Conservation (phyloP, 1,140 invertebrate genomes). For the Pseudomyrmex sp. region DNA sequence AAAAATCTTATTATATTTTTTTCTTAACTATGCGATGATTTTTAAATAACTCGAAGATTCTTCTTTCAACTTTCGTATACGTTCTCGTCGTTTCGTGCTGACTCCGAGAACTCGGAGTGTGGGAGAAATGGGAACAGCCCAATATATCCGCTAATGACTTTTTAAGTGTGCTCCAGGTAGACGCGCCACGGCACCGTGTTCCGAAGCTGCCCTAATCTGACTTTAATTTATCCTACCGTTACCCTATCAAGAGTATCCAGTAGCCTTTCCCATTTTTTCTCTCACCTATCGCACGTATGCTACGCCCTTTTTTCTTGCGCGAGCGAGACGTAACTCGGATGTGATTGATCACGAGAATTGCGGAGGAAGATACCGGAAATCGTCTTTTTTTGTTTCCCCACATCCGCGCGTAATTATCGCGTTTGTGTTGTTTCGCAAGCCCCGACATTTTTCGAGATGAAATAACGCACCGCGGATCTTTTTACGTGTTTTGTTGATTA, state of each 20-base stretch:
- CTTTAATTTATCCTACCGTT: slow-evolving; percentile 80
- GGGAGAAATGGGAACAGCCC: slow-evolving; percentile 55
- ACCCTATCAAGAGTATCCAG: slow-evolving; percentile 65
- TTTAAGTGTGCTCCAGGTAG: slow-evolving; percentile 79
- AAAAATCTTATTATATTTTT: too few relatives aligned
- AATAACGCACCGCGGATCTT: background rate
- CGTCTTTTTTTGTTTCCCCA: slow-evolving; percentile 34
- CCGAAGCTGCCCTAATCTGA: slow-evolving; percentile 76
- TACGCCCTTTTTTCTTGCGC: slow-evolving; percentile 45
- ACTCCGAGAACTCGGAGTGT: slow-evolving; percentile 5
- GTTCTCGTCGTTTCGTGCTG: background rate
- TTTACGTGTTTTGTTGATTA: background rate
- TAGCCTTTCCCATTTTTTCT: slow-evolving; percentile 56
- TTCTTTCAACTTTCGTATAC: too few relatives aligned
- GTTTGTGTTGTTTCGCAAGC: slow-evolving; percentile 1
- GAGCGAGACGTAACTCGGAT: slow-evolving; percentile 44
- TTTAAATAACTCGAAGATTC: too few relatives aligned
- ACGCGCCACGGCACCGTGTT: slow-evolving; percentile 50
- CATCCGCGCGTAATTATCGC: slow-evolving; percentile 17
- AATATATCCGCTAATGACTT: slow-evolving; percentile 78
- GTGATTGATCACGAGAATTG: slow-evolving; percentile 54
- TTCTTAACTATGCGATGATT: too few relatives aligned
- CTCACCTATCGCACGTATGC: slow-evolving; percentile 56
- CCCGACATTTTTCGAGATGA: background rate
- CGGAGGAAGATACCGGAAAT: slow-evolving; percentile 47